Conservation (phyloP, 2,888 invertebrate species). For the Diachrysia chrysitis region DNA sequence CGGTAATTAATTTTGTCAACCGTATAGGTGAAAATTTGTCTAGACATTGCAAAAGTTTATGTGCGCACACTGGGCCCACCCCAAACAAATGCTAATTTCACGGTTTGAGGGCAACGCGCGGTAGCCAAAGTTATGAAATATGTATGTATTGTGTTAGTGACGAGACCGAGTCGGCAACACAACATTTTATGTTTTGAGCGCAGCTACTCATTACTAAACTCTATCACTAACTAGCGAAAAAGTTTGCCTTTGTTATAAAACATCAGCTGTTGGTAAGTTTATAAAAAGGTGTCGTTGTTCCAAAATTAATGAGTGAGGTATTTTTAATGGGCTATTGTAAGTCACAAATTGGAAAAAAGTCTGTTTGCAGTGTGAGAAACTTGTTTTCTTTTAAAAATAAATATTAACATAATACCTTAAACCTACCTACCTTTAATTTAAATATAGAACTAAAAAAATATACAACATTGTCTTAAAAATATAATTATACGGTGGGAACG, state of each 20-base stretch:
- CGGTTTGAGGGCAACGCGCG: conserved; percentile 45
- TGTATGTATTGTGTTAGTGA: conserved; percentile 38
- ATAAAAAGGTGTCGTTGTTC: not conserved
- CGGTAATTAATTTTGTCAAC: conserved; percentile 48
- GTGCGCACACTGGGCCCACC: conserved; percentile 35
- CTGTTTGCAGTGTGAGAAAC: not conserved
- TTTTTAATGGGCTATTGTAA: too few relatives aligned
- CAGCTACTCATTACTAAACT: conserved; percentile 15
- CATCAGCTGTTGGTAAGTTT: not conserved
- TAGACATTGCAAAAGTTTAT: conserved; percentile 43
- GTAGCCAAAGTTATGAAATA: conserved; percentile 46
- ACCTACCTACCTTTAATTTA: not conserved
- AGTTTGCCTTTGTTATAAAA: not conserved
- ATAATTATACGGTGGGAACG: too few relatives aligned
- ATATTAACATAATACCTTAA: not conserved
- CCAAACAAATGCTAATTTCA: conserved; percentile 60
- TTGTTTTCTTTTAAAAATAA: not conserved
- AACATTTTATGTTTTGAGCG: conserved; percentile 19
- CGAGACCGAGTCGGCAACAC: conserved; percentile 17
- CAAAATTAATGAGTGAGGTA: not conserved
- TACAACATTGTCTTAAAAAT: too few relatives aligned
- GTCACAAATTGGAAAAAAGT: too few relatives aligned
- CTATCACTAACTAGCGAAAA: conserved; percentile 26
- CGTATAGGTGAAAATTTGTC: conserved; percentile 30
- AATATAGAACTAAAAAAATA: not conserved